Percentiles rank a stretch among this genome's conserved stretches.
Conservation (phyloP, 2,888 invertebrate species). For the Polydesmus complanatus region DNA sequence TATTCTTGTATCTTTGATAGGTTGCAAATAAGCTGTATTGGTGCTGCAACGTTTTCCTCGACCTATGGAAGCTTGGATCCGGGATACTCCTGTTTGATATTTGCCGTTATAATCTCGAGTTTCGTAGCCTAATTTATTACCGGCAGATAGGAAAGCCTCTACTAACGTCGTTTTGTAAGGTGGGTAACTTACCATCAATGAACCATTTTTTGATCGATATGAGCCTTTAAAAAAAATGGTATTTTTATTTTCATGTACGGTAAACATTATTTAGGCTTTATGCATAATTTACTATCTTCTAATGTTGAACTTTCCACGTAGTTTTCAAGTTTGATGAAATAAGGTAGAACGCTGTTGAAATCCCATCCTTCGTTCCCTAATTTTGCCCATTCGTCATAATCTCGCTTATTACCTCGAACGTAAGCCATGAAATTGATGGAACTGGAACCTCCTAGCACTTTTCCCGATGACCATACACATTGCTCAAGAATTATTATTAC, state of each 20-base stretch:
- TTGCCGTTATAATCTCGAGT: conserved; percentile 23
- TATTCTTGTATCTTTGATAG: conserved; percentile 35
- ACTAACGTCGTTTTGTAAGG: conserved; percentile 21
- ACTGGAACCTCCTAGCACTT: conserved; percentile 36
- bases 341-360: conserved; percentile 35
- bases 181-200: conserved; percentile 21
- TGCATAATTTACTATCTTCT: neutral
- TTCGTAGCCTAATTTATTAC: conserved; percentile 20
- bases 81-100: conserved; percentile 17
- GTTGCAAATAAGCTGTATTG: conserved; percentile 37
- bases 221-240: neutral
- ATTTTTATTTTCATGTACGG: neutral
- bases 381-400: conserved; percentile 35
- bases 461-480: conserved; percentile 25
- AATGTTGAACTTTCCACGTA: neutral
- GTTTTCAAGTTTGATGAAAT: conserved; percentile 34
- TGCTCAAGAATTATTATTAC: conserved; percentile 6
- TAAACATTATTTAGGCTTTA: no score
- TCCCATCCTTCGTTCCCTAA: conserved; percentile 35
- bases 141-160: conserved; percentile 21
- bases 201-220: conserved; percentile 22
- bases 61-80: conserved; percentile 19
- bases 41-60: conserved; percentile 23
- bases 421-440: conserved; percentile 38
- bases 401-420: conserved; percentile 34